Evolutionary conservation across 2,888 invertebrate genomes (phyloP), one percentile per base, ranked within the genome.

Genomic region (Pherbina coryleti): DNA sequence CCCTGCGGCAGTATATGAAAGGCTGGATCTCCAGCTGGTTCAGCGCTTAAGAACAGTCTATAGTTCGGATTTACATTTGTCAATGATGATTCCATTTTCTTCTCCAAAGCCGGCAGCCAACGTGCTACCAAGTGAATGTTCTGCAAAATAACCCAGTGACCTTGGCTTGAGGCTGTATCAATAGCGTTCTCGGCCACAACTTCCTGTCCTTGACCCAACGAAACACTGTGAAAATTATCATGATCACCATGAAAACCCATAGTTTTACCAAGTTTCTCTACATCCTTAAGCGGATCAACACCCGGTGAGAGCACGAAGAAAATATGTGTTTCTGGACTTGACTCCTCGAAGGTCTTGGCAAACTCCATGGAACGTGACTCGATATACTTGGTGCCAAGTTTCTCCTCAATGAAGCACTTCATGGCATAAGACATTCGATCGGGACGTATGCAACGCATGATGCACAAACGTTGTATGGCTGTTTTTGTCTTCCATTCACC

Each of bases 271-370:
- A 97, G 89, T 81, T 93, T 93, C 89, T 98, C 98, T 0, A 98
- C 94, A 88, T 98, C 98, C 91, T 97, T 97, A 1, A 98, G 90
- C 0, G 98, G 98, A 90, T 98, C 97, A 0, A 98, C 98, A 66
- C 98, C 98, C 0, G 98, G 94, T 0, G 98, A 98, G 3, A 98
- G 91, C 82, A 98, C 97, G 89, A 98, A 98, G 91, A 98, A 98
- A 81, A 97, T 93, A 0, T 98, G 96, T 0, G 97, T 97, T 11
- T 93, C 93, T 4, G 94, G 92, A 80, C 94, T 95, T 51, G 95
- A 94, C 89, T 98, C 98, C 87, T 95, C 93, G 86, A 92, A 97
- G 0, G 97, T 97, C 86, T 95, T 95, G 2, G 94, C 92, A 86
- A 98, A 95, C 60, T 95, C 92, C n/a, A 96, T 92, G 4, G 93